Conservation (phyloP, 2,888 invertebrate genomes). For the Trichopoda pennipes region DNA sequence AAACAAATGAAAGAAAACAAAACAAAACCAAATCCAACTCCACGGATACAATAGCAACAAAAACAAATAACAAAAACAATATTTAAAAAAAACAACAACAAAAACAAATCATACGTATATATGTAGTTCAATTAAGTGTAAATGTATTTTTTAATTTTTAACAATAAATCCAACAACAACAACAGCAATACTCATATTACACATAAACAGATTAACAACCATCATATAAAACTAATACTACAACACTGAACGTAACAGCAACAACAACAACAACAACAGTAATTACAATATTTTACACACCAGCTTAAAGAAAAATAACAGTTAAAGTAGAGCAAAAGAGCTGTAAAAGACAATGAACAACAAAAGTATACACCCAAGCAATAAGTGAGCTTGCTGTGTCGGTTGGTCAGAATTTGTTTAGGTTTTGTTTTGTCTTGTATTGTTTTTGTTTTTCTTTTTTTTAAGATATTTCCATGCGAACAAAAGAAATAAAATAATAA, state of each 20-base stretch:
- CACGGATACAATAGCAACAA: conserved; percentile 41
- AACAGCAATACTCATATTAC: conserved; percentile 17
- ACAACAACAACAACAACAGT: conserved; percentile 4
- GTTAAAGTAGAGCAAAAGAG: conserved; percentile 63
- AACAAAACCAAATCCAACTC: conserved; percentile 44
- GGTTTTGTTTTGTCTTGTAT: conserved; percentile 10
- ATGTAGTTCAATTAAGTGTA: conserved; percentile 33
- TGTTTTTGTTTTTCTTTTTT: conserved; percentile 32
- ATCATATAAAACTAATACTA: conserved; percentile 44
- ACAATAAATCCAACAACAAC: conserved; percentile 22
- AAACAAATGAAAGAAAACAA: conserved; percentile 29
- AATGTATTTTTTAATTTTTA: conserved; percentile 35
- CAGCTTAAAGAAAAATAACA: conserved; percentile 27
- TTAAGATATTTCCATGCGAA: conserved; percentile 27
- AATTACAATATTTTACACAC: conserved; percentile 25
- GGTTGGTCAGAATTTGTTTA: conserved; percentile 17
- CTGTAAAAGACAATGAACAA: conserved; percentile 36
- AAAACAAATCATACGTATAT: conserved; percentile 62
- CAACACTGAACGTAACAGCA: conserved; percentile 29
- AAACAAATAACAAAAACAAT: conserved; percentile 51
- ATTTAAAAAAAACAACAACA: conserved; percentile 58
- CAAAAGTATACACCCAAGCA: conserved; percentile 51
- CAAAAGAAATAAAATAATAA: background rate
- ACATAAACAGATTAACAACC: conserved; percentile 59
- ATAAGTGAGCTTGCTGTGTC: conserved; percentile 8